phyloP scores from a whole-genome alignment of 1,140 invertebrate species.

The Cardiocondyla obscurior region DNA sequence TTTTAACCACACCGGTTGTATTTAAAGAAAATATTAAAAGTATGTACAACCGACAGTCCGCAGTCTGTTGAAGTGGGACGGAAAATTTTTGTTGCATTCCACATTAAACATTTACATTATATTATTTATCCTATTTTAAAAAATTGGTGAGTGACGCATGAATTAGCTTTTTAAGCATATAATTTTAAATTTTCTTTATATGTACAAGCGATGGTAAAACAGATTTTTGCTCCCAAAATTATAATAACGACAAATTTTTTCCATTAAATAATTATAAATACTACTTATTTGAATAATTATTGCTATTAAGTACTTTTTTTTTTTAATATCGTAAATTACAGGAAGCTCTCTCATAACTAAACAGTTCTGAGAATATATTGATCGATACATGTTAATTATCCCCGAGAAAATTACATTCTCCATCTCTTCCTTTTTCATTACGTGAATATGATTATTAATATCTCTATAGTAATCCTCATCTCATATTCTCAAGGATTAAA shows the following conservation, averaged over 20 bases:
- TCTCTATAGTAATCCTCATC: not conserved
- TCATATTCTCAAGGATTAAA: slow-evolving; percentile 22
- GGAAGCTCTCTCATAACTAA: not conserved
- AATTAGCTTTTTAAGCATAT: too few species aligned
- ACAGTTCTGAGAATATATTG: not conserved
- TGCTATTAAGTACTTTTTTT: not conserved
- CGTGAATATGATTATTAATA: slow-evolving; percentile 19
- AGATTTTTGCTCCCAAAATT: not conserved
- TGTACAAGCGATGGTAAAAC: too few species aligned
- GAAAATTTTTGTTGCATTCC: too few species aligned
- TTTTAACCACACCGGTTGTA: too few species aligned
- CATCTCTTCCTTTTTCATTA: slow-evolving; percentile 1
- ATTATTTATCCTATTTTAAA: too few species aligned
- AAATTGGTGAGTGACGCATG: too few species aligned
- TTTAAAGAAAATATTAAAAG: too few species aligned
- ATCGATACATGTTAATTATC: not conserved
- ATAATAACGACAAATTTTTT: not conserved
- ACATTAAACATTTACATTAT: too few species aligned
- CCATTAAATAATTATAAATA: not conserved
- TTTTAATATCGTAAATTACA: slow-evolving; percentile 23
- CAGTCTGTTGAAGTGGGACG: too few species aligned
- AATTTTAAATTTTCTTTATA: too few species aligned
- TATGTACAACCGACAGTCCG: too few species aligned
- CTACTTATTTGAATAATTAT: not conserved
- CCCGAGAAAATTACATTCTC: slow-evolving; percentile 16